These are phyloP conservation scores for Muschampia plurimacula DNA, from an alignment of 2,888 invertebrate genomes.

Conservation along the genomic window DNA sequence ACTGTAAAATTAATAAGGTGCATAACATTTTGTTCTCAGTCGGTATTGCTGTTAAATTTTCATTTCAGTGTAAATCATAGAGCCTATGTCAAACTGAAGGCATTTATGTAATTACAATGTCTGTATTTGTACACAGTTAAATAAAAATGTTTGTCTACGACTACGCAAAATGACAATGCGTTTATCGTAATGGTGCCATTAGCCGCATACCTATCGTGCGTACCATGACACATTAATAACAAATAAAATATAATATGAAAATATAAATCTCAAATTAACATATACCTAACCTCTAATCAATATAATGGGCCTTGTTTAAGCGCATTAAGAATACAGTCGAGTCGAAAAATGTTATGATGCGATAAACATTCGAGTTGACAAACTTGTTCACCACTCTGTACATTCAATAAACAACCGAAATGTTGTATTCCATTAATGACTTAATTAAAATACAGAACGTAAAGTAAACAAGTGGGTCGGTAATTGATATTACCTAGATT, in stretches of 20 bases:
- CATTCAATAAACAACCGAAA: slow-evolving; percentile 33
- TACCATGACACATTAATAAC: slow-evolving; percentile 5
- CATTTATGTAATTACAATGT: slow-evolving; percentile 49
- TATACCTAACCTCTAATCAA: background rate
- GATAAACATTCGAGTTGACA: background rate
- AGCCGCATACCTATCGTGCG: background rate
- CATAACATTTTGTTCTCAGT: background rate
- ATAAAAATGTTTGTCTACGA: slow-evolving; percentile 47
- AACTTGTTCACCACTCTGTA: background rate
- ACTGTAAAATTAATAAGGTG: background rate
- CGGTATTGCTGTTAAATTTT: slow-evolving; percentile 4
- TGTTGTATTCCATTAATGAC: slow-evolving; percentile 18
- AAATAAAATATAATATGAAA: slow-evolving; percentile 31
- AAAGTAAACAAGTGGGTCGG: slow-evolving; percentile 34
- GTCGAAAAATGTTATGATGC: slow-evolving; percentile 16
- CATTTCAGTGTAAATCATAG: slow-evolving; percentile 14
- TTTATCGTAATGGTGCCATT: slow-evolving; percentile 50
- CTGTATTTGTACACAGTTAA: slow-evolving; percentile 46
- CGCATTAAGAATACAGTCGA: slow-evolving; percentile 24
- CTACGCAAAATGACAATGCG: slow-evolving; percentile 50
- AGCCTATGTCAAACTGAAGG: slow-evolving; percentile 9
- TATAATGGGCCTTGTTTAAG: slow-evolving; percentile 10
- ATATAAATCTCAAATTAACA: slow-evolving; percentile 45
- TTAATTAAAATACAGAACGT: slow-evolving; percentile 35
- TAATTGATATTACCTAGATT: slow-evolving; percentile 37